Evolutionary conservation across 1,140 invertebrate species (phyloP).

Genomic region (Drosophila nasuta): DNA sequence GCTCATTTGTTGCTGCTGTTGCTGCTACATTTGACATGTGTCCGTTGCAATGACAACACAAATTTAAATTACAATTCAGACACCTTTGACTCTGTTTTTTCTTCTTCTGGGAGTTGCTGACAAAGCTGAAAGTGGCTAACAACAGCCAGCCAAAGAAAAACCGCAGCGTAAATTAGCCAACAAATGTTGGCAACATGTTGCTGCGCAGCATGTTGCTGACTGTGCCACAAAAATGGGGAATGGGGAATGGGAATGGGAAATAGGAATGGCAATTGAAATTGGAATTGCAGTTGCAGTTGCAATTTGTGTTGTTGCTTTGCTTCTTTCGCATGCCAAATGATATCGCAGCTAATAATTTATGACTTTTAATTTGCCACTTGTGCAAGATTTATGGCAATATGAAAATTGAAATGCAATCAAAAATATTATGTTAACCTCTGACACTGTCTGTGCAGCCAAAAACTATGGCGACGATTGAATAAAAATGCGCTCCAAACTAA

Average conservation of each 20-base stretch:
- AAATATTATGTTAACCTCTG: slow-evolving; percentile 80
- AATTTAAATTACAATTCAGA: slow-evolving; percentile 44
- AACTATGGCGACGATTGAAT: slow-evolving; percentile 15
- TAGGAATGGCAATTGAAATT: slow-evolving; percentile 42
- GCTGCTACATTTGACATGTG: slow-evolving; percentile 37
- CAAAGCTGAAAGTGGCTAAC: slow-evolving; percentile 28
- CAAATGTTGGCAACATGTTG: slow-evolving; percentile 56
- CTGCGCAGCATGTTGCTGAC: slow-evolving; percentile 54
- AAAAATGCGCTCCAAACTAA: not conserved
- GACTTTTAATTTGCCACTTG: slow-evolving; percentile 78
- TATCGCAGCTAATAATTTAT: slow-evolving; percentile 65
- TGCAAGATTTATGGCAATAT: slow-evolving; percentile 71
- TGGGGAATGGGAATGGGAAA: slow-evolving; percentile 45
- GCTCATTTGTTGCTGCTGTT: slow-evolving; percentile 16
- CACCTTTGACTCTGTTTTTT: slow-evolving; percentile 42
- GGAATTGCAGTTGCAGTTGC: not conserved
- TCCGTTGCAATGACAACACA: slow-evolving; percentile 42
- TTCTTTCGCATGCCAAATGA: slow-evolving; percentile 40
- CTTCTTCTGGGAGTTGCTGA: not conserved
- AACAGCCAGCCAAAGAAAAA: slow-evolving; percentile 18
- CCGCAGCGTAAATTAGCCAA: slow-evolving; percentile 48
- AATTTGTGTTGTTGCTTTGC: slow-evolving; percentile 7
- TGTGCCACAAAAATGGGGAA: slow-evolving; percentile 3
- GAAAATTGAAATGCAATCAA: slow-evolving; percentile 82
- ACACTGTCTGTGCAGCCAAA: slow-evolving; percentile 29